Evolutionary conservation across 1,140 invertebrate species (phyloP), one percentile per base, ranked within the genome.

Genomic region (Pseudachorutes palmiensis): DNA sequence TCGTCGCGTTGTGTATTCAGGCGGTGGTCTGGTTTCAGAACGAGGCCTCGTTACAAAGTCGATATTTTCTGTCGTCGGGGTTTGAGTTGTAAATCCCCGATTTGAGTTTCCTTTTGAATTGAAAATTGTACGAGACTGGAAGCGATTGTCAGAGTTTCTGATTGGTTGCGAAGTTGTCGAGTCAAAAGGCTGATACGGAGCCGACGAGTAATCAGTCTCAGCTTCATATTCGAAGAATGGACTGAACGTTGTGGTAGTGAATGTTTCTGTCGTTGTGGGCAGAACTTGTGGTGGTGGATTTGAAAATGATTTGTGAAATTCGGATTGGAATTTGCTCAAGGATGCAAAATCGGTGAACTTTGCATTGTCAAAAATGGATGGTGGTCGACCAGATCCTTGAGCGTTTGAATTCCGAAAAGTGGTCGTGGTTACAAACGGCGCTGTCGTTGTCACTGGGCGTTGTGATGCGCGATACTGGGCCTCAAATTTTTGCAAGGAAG

Each of bases 1-100:
- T n/a, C 64, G 60, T 26, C 24, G 41, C 1, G 68, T 68, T 9
- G 65, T 59, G 24, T n/a, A 48, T 19, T 57, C 19, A 3, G 32
- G n/a, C 9, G 63, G 63, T 26, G 36, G 2, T 57, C 3, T 22
- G 5, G 49, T 57, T n/a, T 41, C 61, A 22, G 61, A 26, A n/a
- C 22, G 12, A 30, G 29, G 45, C 33, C 36, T 2, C 5, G 63
- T 55, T 14, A 57, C 29, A 29, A 65, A 65, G 22, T 63, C 33
- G 2, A 30, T 16, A 49, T 30, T 19, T 12, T 28, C 24, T 30
- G 24, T 45, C 14, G 14, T 41, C 2, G 31, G 31, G 32, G 2
- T 41, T 62, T 62, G 9, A 24, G 30, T 33, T 9, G 30, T 45
- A 45, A 45, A 45, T 9, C 36, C 19, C 19, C 36, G 9, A 45